Evolutionary conservation across 2,888 invertebrate species (phyloP), one percentile per base, ranked within the genome.

Genomic region (Parnassius glacialis): DNA sequence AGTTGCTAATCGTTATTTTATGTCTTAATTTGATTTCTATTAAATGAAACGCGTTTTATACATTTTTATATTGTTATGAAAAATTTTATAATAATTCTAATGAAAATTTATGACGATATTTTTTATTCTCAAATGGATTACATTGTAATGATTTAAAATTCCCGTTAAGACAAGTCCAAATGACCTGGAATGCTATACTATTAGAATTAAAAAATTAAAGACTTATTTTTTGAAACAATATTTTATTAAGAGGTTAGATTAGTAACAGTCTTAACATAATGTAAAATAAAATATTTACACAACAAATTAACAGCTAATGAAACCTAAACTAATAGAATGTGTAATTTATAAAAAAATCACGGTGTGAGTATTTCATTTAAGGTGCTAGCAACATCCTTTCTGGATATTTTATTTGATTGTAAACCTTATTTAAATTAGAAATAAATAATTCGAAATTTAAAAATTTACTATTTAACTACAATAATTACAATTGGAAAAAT

Each of bases 251-350:
- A 76, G 73, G 78, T 65, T 64, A 73, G 74, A 75, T 82, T 70
- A 81, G 78, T 83, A 78, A 76, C 81, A 83, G 78, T 82, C 84
- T 85, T 83, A 85, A 74, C 62, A 73, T 77, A 74, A 72, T 76
- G 78, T 85, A 68, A 69, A 63, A 42, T 54, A 53, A 48, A 52
- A 57, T 43, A 57, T 53, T 43, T 58, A 59, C 25, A 55, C 12
- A 59, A 55, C 34, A 45, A 58, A 7, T 12, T 5, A 47, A 48
- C 48, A 48, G 3, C 9, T 13, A 9, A 13, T 48, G 3, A 9
- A 3, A 13, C n/a, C 48, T 9, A 48, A n/a, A 16, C 13, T 13
- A 48, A 11, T 43, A 7, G 10, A 11, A 11, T 43, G 43, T 10
- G 10, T 10, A 48, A 9, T 48, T 16, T 13, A 48, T 48, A 48